A percentile compares a stretch with the other conserved stretches of the same genome.
phyloP scores from a whole-genome alignment of 2,888 invertebrate genomes.

The Macrosoma leucophasiata region DNA sequence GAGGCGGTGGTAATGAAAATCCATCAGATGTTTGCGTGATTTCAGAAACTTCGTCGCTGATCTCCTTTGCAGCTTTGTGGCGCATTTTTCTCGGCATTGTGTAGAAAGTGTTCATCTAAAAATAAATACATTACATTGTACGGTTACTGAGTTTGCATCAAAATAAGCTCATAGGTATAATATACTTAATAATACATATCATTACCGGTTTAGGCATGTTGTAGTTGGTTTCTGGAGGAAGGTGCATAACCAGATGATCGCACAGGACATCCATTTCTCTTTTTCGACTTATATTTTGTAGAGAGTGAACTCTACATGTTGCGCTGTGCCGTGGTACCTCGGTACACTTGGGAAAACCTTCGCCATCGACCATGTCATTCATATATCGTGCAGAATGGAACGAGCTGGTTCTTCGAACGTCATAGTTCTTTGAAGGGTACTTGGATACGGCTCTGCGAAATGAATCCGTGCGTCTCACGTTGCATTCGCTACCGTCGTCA shows the following conservation, averaged over 20 bases:
- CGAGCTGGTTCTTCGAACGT: conserved; percentile 56
- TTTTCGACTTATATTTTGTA: conserved; percentile 59
- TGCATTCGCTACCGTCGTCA: conserved; percentile 65
- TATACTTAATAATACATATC: no score
- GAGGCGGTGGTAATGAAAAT: conserved; percentile 64
- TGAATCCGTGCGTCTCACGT: conserved; percentile 57
- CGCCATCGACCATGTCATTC: conserved; percentile 43
- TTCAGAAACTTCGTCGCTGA: conserved; percentile 61
- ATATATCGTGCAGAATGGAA: conserved; percentile 60
- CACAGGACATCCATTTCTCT: conserved; percentile 57
- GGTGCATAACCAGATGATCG: conserved; percentile 58
- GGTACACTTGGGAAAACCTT: conserved; percentile 33
- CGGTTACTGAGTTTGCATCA: no score
- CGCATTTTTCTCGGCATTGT: conserved; percentile 66
- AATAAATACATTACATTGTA: conserved; percentile 17
- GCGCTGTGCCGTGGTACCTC: conserved; percentile 42
- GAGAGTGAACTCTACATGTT: conserved; percentile 57
- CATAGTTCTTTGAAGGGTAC: conserved; percentile 48
- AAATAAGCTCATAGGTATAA: no score
- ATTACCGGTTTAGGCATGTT: conserved; percentile 56
- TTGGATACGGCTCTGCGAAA: conserved; percentile 52
- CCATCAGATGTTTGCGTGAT: conserved; percentile 64
- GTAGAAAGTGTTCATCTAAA: conserved; percentile 66
- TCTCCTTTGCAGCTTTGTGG: conserved; percentile 50
- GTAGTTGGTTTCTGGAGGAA: conserved; percentile 58